Evolutionary conservation across 2,113 vertebrate genomes (phyloP).

Genomic region (Canis aureus): DNA sequence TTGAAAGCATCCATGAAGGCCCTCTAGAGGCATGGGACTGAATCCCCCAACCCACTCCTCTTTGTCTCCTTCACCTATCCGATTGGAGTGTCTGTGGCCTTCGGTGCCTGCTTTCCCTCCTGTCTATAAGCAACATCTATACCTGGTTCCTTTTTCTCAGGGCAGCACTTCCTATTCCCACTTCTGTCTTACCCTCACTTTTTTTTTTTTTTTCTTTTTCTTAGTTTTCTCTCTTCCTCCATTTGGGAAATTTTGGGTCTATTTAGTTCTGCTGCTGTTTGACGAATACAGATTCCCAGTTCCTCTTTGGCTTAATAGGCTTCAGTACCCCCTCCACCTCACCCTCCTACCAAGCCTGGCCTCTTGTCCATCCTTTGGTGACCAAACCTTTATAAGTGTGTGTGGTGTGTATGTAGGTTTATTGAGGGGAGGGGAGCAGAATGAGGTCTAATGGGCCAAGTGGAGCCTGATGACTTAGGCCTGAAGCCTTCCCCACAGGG

Average conservation of each 20-base stretch:
- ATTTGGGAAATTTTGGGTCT: conserved; percentile 53
- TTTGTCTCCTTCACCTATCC: conserved; percentile 75
- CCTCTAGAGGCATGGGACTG: conserved; percentile 78
- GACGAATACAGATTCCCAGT: not conserved
- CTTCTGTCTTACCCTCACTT: not conserved
- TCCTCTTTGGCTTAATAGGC: conserved; percentile 31
- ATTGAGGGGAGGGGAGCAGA: conserved; percentile 6
- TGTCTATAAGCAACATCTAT: not conserved
- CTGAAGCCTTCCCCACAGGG: conserved; percentile 89
- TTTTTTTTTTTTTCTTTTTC: not conserved
- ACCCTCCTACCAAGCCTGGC: not conserved
- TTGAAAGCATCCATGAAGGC: conserved; percentile 64
- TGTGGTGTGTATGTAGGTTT: not conserved
- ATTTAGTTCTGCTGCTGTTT: not conserved
- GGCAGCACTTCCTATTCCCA: not conserved
- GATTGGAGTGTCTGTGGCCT: not conserved
- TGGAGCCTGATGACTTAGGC: conserved; percentile 50
- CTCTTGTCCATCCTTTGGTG: conserved; percentile 17
- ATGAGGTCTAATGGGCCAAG: not conserved
- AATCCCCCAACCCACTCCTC: conserved; percentile 63
- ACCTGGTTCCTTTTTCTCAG: conserved; percentile 42
- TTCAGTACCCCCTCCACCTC: not conserved
- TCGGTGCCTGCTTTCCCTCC: not conserved
- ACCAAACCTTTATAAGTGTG: not conserved
- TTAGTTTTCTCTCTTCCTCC: not conserved